A percentile compares a stretch with the other conserved stretches of the same genome.
Evolutionary conservation across 2,113 vertebrate species (phyloP).

Genomic region (Pseudorasbora parva): DNA sequence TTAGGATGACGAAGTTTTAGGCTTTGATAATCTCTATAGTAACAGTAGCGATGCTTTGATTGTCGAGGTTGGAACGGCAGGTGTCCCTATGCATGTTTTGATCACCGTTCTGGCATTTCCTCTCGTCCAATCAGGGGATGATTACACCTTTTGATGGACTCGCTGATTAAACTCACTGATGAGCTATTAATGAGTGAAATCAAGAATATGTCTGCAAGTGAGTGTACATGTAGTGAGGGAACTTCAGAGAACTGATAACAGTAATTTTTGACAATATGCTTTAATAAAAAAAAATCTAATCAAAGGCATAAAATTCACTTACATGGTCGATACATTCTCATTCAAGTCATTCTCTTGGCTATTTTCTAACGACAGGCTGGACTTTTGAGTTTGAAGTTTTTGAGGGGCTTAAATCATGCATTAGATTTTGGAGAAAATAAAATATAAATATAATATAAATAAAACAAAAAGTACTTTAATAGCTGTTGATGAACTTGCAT

Average conservation of each 20-base stretch:
- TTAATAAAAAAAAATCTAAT: neutral
- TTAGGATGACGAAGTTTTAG: neutral
- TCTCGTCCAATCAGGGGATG: conserved; percentile 39
- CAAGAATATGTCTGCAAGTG: conserved; percentile 17
- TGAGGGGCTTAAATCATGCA: neutral
- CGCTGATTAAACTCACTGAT: conserved; percentile 47
- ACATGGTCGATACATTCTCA: neutral
- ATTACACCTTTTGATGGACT: conserved; percentile 42
- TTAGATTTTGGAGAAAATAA: neutral
- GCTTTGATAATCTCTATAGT: conserved; percentile 26
- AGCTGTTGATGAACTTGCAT: neutral
- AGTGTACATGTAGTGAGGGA: neutral
- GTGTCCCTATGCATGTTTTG: conserved; percentile 7
- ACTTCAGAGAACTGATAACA: neutral
- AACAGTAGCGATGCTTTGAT: conserved; percentile 13
- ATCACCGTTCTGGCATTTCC: conserved; percentile 34
- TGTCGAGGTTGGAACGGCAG: conserved; percentile 1
- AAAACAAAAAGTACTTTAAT: neutral
- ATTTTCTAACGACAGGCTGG: neutral
- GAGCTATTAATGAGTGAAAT: conserved; percentile 39
- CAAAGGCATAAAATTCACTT: neutral
- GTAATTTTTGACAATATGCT: conserved; percentile 3
- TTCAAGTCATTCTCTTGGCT: neutral
- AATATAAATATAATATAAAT: no score
- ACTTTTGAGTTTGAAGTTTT: neutral